Evolutionary conservation across 2,888 invertebrate species (phyloP), one percentile per base, ranked within the genome.

Genomic region (Dryobotodes eremita): DNA sequence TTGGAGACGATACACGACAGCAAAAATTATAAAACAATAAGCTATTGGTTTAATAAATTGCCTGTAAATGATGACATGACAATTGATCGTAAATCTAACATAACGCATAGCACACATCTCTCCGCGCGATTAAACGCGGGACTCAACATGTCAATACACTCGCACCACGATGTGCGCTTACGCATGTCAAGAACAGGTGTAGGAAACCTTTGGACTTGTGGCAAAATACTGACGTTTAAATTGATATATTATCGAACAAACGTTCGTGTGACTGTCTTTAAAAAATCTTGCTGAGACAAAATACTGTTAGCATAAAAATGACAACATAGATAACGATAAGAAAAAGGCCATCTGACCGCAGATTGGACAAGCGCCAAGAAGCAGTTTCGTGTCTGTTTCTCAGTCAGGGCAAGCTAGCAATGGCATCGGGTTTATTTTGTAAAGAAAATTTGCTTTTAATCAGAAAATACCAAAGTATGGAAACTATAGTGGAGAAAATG

Each of bases 61-160:
- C 26, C n/a, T 65, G 13, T 68, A 42, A 76, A 62, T 48, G 57
- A 72, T 71, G 68, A 76, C 80, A 75, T 74, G 62, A 77, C 79
- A 86, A 86, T 79, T 80, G 82, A 46, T 83, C 82, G 71, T 88
- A 83, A 88, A 86, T 79, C 70, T 82, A 64, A 75, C 55, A 23
- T 46, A 36, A 55, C n/a, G 46, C 74, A 73, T 55, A 64, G 55
- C 15, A 61, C 68, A 75, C 72, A 75, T 83, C 75, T 73, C 76
- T 77, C 26, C 55, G 71, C 53, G 69, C 61, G 70, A 75, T 81
- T 78, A 79, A 79, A 77, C 72, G 82, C 75, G 80, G 36, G 81
- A 75, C 80, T 79, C 75, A 77, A 77, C 75, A 80, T 80, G 88
- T 80, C 78, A 84, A 84, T 84, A 88, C 75, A 77, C 70, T 36